Conservation (phyloP, 2,888 invertebrate genomes). For the Camptogramma bilineatum region DNA sequence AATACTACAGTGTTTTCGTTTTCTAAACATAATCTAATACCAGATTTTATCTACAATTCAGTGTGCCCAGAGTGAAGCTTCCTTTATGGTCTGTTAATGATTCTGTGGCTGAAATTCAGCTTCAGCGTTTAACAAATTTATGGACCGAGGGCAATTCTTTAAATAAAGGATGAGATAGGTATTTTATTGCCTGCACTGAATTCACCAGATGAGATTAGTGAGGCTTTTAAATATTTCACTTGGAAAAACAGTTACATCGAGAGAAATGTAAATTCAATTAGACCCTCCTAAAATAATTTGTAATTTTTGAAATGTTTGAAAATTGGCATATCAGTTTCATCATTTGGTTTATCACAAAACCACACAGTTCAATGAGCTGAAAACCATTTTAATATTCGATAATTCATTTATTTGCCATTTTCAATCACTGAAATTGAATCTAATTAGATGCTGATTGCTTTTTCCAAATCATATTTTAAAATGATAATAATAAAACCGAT, state of each 20-base stretch:
- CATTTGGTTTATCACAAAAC: conserved; percentile 13
- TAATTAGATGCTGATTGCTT: conserved; percentile 1
- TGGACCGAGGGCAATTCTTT: conserved; percentile 63
- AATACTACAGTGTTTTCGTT: too few relatives aligned
- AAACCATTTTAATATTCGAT: conserved; percentile 7
- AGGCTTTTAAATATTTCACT: conserved; percentile 37
- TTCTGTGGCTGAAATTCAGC: conserved; percentile 49
- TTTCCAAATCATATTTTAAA: neutral
- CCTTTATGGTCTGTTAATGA: conserved; percentile 2
- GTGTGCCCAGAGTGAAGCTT: conserved; percentile 9
- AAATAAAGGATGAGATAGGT: conserved; percentile 60
- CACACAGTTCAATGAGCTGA: conserved; percentile 11
- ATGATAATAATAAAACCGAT: too few relatives aligned
- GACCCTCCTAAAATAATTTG: neutral
- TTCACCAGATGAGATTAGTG: conserved; percentile 43
- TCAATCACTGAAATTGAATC: too few relatives aligned
- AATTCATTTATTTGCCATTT: conserved; percentile 8
- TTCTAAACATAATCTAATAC: too few relatives aligned
- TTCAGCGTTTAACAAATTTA: conserved; percentile 64
- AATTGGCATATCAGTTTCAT: conserved; percentile 10
- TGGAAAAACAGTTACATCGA: conserved; percentile 23
- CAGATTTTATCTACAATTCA: too few relatives aligned
- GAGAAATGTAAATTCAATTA: conserved; percentile 31
- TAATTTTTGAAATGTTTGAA: conserved; percentile 9
- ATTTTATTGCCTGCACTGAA: conserved; percentile 56